phyloP scores from a whole-genome alignment of 2,888 invertebrate genomes.

The Monochamus alternatus region DNA sequence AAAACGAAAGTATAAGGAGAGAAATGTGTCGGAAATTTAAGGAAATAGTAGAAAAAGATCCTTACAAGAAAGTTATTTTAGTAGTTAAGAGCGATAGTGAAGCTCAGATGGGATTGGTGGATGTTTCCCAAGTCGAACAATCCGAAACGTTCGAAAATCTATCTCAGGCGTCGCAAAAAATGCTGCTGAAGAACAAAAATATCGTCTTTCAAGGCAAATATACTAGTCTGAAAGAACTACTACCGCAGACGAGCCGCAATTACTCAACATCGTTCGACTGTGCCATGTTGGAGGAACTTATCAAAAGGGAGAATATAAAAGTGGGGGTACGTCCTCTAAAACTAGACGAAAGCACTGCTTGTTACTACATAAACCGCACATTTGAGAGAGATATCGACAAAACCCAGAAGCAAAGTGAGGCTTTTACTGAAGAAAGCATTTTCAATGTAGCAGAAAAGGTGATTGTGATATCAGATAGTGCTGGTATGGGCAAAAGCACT shows the following conservation, averaged over 20 bases:
- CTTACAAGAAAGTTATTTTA: not conserved
- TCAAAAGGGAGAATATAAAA: slow-evolving; percentile 5
- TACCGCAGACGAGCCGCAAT: not conserved
- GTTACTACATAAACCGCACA: slow-evolving; percentile 7
- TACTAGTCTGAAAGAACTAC: slow-evolving; percentile 1
- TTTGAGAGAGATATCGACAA: slow-evolving; percentile 1
- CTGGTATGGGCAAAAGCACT: slow-evolving; percentile 35
- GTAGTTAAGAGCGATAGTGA: not conserved
- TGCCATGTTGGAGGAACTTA: slow-evolving; percentile 2
- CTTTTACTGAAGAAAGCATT: not conserved
- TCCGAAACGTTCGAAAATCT: slow-evolving; percentile 8
- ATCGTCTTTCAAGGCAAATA: slow-evolving; percentile 26
- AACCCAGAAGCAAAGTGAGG: not conserved
- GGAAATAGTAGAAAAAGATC: not conserved
- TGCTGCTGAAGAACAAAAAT: not conserved
- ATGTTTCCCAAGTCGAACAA: not conserved
- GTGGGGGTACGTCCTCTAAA: not conserved
- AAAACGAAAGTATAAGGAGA: not conserved
- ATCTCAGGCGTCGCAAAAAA: not conserved
- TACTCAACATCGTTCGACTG: not conserved
- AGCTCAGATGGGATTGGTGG: not conserved
- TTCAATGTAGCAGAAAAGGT: slow-evolving; percentile 14
- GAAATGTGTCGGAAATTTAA: not conserved
- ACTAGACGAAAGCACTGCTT: not conserved
- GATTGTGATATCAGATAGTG: slow-evolving; percentile 23